Percentiles rank a stretch among this genome's conserved stretches.
These are phyloP conservation scores for Zenarchopterus dispar DNA, from an alignment of 2,797 vertebrate species.

Conservation along the genomic window DNA sequence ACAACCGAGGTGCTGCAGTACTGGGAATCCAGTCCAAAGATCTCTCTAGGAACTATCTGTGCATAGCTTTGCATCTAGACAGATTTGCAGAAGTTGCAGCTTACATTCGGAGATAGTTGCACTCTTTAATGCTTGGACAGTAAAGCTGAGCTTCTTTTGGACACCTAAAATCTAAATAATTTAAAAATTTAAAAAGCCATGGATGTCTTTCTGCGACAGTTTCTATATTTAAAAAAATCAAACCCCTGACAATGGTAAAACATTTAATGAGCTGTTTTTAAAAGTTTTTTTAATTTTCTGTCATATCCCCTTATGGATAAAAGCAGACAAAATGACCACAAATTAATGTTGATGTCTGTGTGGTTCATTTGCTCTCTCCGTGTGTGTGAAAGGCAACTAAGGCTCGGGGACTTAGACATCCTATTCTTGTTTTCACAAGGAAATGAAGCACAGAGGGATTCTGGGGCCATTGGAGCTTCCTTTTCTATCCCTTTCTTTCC, in stretches of 20 bases:
- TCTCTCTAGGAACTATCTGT: no score
- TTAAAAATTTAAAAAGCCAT: neutral
- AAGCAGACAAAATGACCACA: neutral
- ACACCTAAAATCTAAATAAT: conserved; percentile 19
- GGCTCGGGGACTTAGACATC: conserved; percentile 6
- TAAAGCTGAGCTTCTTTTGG: conserved; percentile 5
- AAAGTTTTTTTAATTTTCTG: no score
- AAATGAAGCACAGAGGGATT: conserved; percentile 33
- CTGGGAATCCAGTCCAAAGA: no score
- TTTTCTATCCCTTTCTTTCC: conserved; percentile 35
- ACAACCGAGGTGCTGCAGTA: no score
- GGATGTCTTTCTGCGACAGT: neutral
- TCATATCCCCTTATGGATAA: no score
- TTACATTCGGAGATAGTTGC: no score
- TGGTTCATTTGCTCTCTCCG: conserved; percentile 34
- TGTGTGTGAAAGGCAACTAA: conserved; percentile 40
- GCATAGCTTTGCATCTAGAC: no score
- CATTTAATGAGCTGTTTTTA: no score
- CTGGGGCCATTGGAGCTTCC: conserved; percentile 32
- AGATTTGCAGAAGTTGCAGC: no score
- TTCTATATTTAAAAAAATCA: conserved; percentile 9
- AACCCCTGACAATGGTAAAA: conserved; percentile 4
- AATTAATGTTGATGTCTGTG: conserved; percentile 52
- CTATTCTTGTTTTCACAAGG: conserved; percentile 34
- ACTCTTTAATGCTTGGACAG: no score